Evolutionary conservation across 1,140 invertebrate species (phyloP).

Genomic region (Euura lappo): DNA sequence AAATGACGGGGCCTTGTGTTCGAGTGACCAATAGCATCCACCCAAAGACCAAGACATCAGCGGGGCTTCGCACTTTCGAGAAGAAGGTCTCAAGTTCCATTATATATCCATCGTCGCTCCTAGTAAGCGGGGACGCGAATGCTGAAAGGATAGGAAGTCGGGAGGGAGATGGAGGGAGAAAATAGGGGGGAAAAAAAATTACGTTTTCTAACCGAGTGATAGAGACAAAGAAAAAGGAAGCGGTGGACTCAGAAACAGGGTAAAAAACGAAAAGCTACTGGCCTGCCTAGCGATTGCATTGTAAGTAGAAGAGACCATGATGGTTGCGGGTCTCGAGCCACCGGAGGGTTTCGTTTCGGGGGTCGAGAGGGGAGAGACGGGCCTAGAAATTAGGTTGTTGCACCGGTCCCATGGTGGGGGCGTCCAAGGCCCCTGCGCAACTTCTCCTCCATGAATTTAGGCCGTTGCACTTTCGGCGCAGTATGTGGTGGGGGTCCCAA

Average conservation of each 20-base stretch:
- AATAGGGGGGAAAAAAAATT: background rate
- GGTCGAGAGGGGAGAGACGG: constrained; percentile 31
- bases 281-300: constrained; percentile 56
- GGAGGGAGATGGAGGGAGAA: background rate
- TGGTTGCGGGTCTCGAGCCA: constrained; percentile 24
- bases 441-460: constrained; percentile 58
- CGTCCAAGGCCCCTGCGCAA: constrained; percentile 57
- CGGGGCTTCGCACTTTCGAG: constrained; percentile 31
- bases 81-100: constrained; percentile 53
- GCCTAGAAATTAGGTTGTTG: constrained; percentile 64
- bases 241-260: background rate
- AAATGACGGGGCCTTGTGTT: no score
- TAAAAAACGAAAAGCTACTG: background rate
- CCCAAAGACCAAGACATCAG: no score
- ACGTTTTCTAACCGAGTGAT: background rate
- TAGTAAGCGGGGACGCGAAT: constrained; percentile 58
- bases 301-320: constrained; percentile 45
- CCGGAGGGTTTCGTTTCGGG: background rate
- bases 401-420: constrained; percentile 52
- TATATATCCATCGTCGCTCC: constrained; percentile 35
- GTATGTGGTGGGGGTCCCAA: constrained; percentile 42
- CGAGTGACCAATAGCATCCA: no score
- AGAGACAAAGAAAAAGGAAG: background rate
- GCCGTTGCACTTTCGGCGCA: constrained; percentile 60
- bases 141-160: constrained; percentile 31